phyloP scores from a whole-genome alignment of 1,140 invertebrate species.

The Pomacea maculata region DNA sequence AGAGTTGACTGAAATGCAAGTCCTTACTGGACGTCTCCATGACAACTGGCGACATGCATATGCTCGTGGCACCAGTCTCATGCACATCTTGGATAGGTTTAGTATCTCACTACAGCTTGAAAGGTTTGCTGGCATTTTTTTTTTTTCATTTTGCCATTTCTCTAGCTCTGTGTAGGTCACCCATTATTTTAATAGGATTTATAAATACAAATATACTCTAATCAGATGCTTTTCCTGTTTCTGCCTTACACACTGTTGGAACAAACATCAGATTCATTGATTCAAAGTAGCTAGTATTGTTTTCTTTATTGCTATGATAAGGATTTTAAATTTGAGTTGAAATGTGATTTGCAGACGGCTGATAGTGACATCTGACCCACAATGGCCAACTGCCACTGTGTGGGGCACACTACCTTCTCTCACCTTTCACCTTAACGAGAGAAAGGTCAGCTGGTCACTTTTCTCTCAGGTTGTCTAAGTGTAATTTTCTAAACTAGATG shows the following conservation, averaged over 20 bases:
- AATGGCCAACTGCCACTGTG: slow-evolving; percentile 83
- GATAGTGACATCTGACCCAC: slow-evolving; percentile 83
- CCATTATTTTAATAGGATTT: too few relatives aligned
- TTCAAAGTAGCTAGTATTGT: not conserved
- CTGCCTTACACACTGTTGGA: not conserved
- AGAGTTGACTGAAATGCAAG: slow-evolving; percentile 86
- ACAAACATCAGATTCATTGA: not conserved
- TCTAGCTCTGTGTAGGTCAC: too few relatives aligned
- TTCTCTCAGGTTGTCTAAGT: not conserved
- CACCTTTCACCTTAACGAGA: slow-evolving; percentile 83
- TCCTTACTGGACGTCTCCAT: slow-evolving; percentile 84
- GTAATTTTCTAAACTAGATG: too few relatives aligned
- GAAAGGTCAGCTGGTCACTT: slow-evolving; percentile 48
- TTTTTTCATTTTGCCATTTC: not conserved
- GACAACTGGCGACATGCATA: slow-evolving; percentile 92
- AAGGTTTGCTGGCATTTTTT: slow-evolving; percentile 40
- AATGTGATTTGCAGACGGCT: slow-evolving; percentile 70
- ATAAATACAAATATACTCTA: too few relatives aligned
- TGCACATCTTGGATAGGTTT: slow-evolving; percentile 91
- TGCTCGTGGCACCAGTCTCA: slow-evolving; percentile 77
- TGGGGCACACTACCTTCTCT: slow-evolving; percentile 86
- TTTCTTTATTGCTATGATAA: not conserved
- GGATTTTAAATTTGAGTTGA: not conserved
- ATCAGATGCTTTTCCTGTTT: too few relatives aligned
- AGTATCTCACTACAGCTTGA: slow-evolving; percentile 83